Evolutionary conservation across 2,797 vertebrate species (phyloP).

Genomic region (Poeciliopsis paucimaculata): DNA sequence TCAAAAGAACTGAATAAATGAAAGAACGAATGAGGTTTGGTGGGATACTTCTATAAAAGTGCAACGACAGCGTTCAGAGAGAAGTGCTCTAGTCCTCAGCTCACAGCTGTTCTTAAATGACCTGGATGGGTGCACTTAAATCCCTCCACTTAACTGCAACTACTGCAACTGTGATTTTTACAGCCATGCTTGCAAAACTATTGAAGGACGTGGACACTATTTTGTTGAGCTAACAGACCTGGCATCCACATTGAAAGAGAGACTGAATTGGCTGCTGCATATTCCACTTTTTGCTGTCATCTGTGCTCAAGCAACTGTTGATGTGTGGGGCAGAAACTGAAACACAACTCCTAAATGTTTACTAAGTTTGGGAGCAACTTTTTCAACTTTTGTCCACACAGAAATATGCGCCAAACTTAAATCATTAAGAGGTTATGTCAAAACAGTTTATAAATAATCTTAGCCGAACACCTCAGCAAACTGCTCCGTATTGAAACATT

Average conservation of each 20-base stretch:
- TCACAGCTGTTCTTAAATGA: not conserved
- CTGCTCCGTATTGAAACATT: not conserved
- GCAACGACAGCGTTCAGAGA: slow-evolving; percentile 4
- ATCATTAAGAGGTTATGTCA: not conserved
- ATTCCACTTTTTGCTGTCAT: not conserved
- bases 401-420: not conserved
- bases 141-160: not conserved
- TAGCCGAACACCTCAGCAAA: not conserved
- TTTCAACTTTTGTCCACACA: not conserved
- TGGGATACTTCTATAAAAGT: slow-evolving; percentile 9
- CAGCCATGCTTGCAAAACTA: not conserved
- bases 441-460: not conserved
- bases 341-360: not conserved
- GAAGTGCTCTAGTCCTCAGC: not conserved
- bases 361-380: not conserved
- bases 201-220: not conserved
- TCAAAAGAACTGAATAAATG: slow-evolving; percentile 4
- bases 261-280: not conserved
- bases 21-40: slow-evolving; percentile 13
- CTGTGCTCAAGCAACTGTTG: not conserved
- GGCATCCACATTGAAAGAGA: not conserved
- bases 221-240: not conserved
- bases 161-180: not conserved
- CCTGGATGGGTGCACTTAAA: not conserved
- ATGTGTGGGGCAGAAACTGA: not conserved